Evolutionary conservation across 1,140 invertebrate genomes (phyloP), one percentile per base, ranked within the genome.

Genomic region (Sycophaga agraensis): DNA sequence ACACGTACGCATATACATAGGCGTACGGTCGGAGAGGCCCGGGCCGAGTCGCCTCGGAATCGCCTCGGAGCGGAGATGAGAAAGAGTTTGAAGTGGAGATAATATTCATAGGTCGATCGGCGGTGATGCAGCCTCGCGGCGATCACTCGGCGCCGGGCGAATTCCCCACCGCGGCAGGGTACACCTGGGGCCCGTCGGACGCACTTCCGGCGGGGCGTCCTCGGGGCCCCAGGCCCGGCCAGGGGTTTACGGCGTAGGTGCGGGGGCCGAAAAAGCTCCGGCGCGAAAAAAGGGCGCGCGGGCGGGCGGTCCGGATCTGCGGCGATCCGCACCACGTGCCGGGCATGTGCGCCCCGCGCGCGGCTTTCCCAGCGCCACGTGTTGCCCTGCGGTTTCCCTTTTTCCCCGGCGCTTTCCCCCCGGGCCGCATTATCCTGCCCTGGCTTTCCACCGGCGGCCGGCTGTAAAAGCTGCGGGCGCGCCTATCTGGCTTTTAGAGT

Each of bases 291-390:
- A 21, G 16, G 26, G 42, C 11, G 24, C 28, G 42, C 21, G 22
- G 11, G 14, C 22, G 46, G 58, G 58, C 58, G 58, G 48, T 59
- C 56, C n/a, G n/a, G n/a, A n/a, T n/a, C n/a, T n/a, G 39, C 24
- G 39, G 17, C 16, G 54, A 7, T 48, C 28, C 9, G 42, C 56
- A 64, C 59, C 68, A 71, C 66, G 61, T 71, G 68, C 51, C 53
- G 26, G 57, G 59, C 73, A 73, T 66, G 64, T 74, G 73, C 37
- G n/a, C n/a, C 5, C 8, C n/a, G 46, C n/a, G 12, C 26, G 35
- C 8, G 45, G 26, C 67, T 40, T 68, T 68, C 69, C 62, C 57
- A 7, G 19, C 39, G 26, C 40, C 46, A 5, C 56, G 22, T 34
- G n/a, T n/a, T n/a, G n/a, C n/a, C n/a, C n/a, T n/a, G n/a, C n/a